Base-by-base conservation (phyloP, 2,113 vertebrate genomes). In the Ciconia maguari region DNA sequence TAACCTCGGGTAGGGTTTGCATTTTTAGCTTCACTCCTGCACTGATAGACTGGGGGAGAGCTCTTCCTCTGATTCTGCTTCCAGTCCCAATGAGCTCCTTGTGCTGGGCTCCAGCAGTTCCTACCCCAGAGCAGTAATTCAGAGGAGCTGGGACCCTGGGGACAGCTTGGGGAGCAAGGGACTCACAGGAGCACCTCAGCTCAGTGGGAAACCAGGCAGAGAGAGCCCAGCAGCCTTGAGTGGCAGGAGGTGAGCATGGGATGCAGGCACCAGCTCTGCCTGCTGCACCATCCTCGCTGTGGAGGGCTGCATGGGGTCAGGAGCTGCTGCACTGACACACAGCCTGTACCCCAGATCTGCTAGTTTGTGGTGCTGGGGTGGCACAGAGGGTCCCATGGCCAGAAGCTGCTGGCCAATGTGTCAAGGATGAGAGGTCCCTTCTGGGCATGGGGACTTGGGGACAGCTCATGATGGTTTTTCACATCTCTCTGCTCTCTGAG, bases 91-190 rank as follows among this genome's bases (percentile, higher is more conserved):
- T 29, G 18, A 69, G 6, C 22, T 55, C 18, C 30, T 20, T 2
- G 4, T 13, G 22, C 38, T 19, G 29, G 34, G 19, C 30, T 80
- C 11, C 84, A 88, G 74, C 54, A 26, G 30, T 20, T 62, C 83
- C 61, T 34, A 3, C 26, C 29, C 13, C 7, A 2, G 15, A 21
- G 5, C 0, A 0, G 6, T 9, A 20, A 15, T 71, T 54, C 15
- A 4, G 55, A 69, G 68, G 36, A 90, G 9, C 15, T 70, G 69
- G 32, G 5, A 4, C 32, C 20, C 11, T 77, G 48, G 34, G 68
- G n/a, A 49, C 13, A 32, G 29, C 38, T 3, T 36, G 27, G 38
- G 42, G 34, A 72, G 27, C 78, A 54, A 83, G 61, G 17, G 9
- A 41, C 48, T 25, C 11, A 16, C 30, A 29, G 68, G 12, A 81